phyloP scores from a whole-genome alignment of 2,888 invertebrate genomes.

The Eurytoma californica region DNA sequence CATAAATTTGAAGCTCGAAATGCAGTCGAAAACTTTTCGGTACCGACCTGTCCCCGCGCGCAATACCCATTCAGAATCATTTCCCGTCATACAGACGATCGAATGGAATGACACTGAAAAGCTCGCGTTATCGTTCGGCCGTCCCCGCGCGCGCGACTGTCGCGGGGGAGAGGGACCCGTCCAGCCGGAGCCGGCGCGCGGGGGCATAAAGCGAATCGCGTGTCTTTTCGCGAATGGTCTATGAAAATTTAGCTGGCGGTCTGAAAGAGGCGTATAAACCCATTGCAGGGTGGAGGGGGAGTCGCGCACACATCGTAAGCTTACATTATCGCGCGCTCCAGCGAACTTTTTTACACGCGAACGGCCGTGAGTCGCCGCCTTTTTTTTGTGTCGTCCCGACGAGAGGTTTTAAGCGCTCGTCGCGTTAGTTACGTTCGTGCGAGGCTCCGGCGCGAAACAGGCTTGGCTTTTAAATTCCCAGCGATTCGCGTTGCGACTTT shows the following conservation, averaged over 20 bases:
- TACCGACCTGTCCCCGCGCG: too few relatives aligned
- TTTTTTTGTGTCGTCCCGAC: conserved; percentile 44
- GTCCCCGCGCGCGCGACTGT: neutral
- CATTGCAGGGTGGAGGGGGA: neutral
- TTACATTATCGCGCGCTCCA: conserved; percentile 17
- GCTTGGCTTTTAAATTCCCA: conserved; percentile 10
- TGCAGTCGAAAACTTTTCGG: too few relatives aligned
- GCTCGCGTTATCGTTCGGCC: conserved; percentile 3
- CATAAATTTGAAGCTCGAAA: too few relatives aligned
- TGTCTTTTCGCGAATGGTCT: conserved; percentile 43
- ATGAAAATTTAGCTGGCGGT: conserved; percentile 46
- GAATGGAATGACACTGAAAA: neutral
- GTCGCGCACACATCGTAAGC: conserved; percentile 4
- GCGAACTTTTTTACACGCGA: neutral
- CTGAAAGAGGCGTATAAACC: conserved; percentile 29
- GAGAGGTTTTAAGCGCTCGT: conserved; percentile 49
- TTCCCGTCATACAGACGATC: too few relatives aligned
- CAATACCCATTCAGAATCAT: too few relatives aligned
- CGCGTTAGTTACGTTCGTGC: conserved; percentile 18
- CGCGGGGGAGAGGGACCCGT: neutral
- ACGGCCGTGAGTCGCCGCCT: conserved; percentile 18
- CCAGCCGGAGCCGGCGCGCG: neutral
- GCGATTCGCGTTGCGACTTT: neutral
- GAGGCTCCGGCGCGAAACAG: conserved; percentile 37
- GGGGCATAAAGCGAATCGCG: neutral